Evolutionary conservation across 2,113 vertebrate genomes (phyloP), one percentile per base, ranked within the genome.

Genomic region (Pangasianodon hypophthalmus): DNA sequence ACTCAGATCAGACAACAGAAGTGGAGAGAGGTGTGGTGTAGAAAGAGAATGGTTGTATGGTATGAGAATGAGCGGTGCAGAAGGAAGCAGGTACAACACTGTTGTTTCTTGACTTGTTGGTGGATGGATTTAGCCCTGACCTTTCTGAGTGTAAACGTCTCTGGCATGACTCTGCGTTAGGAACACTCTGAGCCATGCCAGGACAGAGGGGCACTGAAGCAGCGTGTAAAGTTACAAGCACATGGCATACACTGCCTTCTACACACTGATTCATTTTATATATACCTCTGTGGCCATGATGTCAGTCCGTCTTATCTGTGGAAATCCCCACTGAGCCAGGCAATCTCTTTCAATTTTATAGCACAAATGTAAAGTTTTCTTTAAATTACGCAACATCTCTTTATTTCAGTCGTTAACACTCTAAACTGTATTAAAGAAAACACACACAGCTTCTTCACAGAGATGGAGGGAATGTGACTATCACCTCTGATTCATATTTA

Each of bases 51-150:
- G 69, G 41, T 60, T 58, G 48, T 56, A 56, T 75, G 64, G 37
- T 75, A 73, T 46, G 44, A 84, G 81, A 60, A 84, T 44, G 79
- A 84, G 67, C 62, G 54, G 67, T 5, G 19, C 21, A 64, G 83
- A 37, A 79, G 56, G 88, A 41, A 8, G 29, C 21, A 85, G 82
- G 50, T 29, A 77, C 77, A 71, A 58, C 9, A 26, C 56, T 67
- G 73, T 80, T 86, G 62, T 71, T 75, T 50, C 83, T 62, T 32
- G 56, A 64, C 85, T 58, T 83, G 87, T 86, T 86, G 86, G 84
- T 3, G 44, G 90, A 91, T 91, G 87, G 84, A 91, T 91, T 91
- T 91, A 90, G 81, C 29, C 41, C 85, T 90, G 91, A 91, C 88
- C 88, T 91, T 90, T 91, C 71, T n/a, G 58, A 81, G 90, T 56